Evolutionary conservation across 2,797 vertebrate genomes (phyloP), one percentile per base, ranked within the genome.

Genomic region (Tangara arthus): DNA sequence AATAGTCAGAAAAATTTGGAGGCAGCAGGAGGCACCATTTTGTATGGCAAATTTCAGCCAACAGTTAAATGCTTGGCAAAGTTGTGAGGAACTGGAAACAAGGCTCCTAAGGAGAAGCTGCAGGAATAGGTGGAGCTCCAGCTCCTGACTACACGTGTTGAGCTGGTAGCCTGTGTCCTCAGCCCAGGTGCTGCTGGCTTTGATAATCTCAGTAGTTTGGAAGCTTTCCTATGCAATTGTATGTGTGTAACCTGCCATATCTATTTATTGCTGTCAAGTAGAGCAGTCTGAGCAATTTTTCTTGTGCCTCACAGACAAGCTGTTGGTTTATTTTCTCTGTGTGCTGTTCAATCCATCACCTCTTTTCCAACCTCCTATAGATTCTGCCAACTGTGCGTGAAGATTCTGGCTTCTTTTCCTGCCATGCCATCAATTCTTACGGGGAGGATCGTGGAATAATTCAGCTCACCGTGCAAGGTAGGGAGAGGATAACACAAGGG

Each of bases 381-480:
- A 99, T 99, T 94, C 98, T 99, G 97, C 99, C 99, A 37, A 99
- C 99, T 4, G 99, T 99, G 56, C 98, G 99, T 93, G 99, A 99
- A 97, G 99, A 99, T 97, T 99, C 99, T 3, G 99, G 99, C 34
- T 99, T 99, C 97, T 99, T 99, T 97, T 99, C 99, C 97, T 99
- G 99, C 97, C 99, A 99, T 6, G 99, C 99, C 81, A 99, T 99
- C 97, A 99, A 99, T 98, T 99, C 99, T 9, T 99, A 99, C 0
- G 99, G 99, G 46, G 99, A 99, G 97, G 99, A 99, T 96, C 98
- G 99, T 92, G 99, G 99, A 92, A 99, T 99, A 97, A 99, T 99
- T 94, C 99, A 99, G 97, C 98, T 99, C 91, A 99, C 99, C 35
- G 99, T 99, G 89, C 99, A 99, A 99, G 99, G 99, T 99, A 97